Percentiles rank a stretch among this genome's conserved stretches.
Evolutionary conservation across 2,797 vertebrate genomes (phyloP).

Genomic region (Sebastes diploproa): DNA sequence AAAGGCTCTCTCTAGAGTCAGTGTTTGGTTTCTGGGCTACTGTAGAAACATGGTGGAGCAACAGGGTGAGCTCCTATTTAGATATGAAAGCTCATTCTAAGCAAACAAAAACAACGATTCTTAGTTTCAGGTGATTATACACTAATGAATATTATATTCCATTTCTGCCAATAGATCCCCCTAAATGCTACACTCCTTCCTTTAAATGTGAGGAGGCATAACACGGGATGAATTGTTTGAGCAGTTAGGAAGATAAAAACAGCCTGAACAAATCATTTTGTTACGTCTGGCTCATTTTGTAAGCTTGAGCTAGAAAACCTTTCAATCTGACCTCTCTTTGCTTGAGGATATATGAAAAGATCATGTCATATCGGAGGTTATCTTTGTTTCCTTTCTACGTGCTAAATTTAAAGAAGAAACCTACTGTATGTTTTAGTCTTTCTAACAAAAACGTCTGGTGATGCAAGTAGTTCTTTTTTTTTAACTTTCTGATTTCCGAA

Average conservation of each 20-base stretch:
- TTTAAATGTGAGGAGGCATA: neutral
- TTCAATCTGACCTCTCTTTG: neutral
- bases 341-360: neutral
- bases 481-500: neutral
- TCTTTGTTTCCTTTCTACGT: neutral
- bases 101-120: neutral
- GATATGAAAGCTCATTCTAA: neutral
- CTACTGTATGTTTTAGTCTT: neutral
- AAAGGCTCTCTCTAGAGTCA: too few species aligned
- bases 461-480: slow-evolving; percentile 13
- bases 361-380: neutral
- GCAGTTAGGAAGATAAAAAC: neutral
- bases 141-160: neutral
- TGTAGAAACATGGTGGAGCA: too few species aligned
- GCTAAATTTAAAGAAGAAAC: neutral
- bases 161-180: too few species aligned
- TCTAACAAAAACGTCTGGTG: neutral
- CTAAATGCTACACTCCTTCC: neutral
- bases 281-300: neutral
- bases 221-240: neutral
- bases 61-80: too few species aligned
- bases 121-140: neutral
- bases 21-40: too few species aligned
- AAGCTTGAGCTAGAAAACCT: neutral
- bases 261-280: neutral